Base-by-base conservation (phyloP, 2,888 invertebrate genomes). In the Pyrochroa serraticornis region DNA sequence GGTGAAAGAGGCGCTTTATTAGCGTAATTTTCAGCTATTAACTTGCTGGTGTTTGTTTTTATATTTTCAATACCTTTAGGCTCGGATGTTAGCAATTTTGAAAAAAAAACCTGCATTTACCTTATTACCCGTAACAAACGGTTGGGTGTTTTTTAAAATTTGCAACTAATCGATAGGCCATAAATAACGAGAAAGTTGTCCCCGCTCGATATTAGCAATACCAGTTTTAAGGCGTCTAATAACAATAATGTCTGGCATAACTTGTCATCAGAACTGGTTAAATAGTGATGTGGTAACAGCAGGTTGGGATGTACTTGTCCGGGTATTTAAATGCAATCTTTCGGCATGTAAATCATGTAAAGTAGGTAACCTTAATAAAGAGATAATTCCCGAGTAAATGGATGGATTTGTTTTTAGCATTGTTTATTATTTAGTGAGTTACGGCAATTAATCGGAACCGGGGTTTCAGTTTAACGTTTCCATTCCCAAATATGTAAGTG, bases 131-230 rank as follows among this genome's bases (percentile, higher is more conserved):
- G 22, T 22, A 5, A 5, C 22, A 22, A 22, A 22, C 5, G 5
- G 22, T 22, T 22, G 22, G 5, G 22, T 22, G 22, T 22, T 22
- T 22, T 22, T 10, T 32, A 6, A 6, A 43, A 43, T 22, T 6
- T 32, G 31, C 12, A 39, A 39, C 9, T 39, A 14, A 39, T 42
- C 10, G 32, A 42, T 42, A 9, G 31, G 22, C 30, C 14, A 31
- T 30, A 42, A 42, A n/a, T 30, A 44, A 33, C 33, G 12, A 44
- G 43, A 43, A 43, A 43, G 43, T 43, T 43, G 43, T 43, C 33
- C 33, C 32, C 33, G 33, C 8, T 32, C 34, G 22, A 22, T 44
- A 44, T 44, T 44, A 33, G 44, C 44, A 44, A 44, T 44, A 44
- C 44, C 33, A 44, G 32, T 44, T 33, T 44, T 2, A 22, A 33